phyloP scores from a whole-genome alignment of 2,113 vertebrate species.

The Motacilla tschutschensis region DNA sequence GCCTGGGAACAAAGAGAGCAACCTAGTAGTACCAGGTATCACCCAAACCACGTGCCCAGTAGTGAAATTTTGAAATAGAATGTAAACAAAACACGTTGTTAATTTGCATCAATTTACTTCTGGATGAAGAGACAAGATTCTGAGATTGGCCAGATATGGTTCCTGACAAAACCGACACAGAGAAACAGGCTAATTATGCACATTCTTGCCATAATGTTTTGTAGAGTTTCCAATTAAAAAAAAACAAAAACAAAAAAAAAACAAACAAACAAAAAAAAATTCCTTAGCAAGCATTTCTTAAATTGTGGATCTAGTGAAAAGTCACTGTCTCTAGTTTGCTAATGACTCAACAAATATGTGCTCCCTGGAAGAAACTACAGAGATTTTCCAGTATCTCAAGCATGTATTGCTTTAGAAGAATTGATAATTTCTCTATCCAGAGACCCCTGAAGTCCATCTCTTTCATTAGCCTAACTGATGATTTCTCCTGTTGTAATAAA shows the following conservation, averaged over 20 bases:
- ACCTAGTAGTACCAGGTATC: background rate
- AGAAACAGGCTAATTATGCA: background rate
- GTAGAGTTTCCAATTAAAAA: background rate
- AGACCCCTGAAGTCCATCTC: background rate
- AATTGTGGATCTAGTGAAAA: background rate
- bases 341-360: background rate
- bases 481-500: background rate
- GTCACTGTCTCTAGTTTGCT: background rate
- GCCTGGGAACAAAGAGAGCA: background rate
- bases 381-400: background rate
- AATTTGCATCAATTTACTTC: background rate
- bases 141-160: rapidly evolving
- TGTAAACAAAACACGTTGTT: background rate
- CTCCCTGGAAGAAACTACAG: background rate
- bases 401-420: background rate
- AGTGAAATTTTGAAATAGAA: background rate
- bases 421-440: background rate
- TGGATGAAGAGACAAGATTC: background rate
- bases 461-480: background rate
- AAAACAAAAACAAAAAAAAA: background rate
- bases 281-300: background rate
- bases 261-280: background rate
- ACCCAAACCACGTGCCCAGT: background rate
- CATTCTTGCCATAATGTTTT: background rate
- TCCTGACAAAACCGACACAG: background rate